Conservation (phyloP, 35 echinoderm and acorn worm genomes). For the Amphiura filiformis region DNA sequence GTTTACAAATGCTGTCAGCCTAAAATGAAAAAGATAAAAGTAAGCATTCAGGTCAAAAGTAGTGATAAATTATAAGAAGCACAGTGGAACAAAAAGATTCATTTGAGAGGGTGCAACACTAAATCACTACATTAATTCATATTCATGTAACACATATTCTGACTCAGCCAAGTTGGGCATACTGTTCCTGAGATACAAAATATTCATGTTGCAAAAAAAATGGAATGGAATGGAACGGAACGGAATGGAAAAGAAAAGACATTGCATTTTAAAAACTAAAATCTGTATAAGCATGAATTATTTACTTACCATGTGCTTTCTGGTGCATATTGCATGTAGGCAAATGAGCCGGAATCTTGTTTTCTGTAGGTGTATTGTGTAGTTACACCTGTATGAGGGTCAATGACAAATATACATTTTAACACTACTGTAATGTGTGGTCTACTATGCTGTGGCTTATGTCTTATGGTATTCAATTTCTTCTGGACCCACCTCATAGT, state of each 20-base stretch:
- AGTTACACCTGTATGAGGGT: background rate
- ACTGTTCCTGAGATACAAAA: no score
- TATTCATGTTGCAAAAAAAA: no score
- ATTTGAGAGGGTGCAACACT: no score
- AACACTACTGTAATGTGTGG: no score
- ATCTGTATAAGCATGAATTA: background rate
- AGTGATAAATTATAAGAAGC: background rate
- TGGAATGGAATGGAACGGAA: background rate
- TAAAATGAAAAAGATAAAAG: slow-evolving; percentile 11
- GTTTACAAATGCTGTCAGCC: slow-evolving; percentile 91
- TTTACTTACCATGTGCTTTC: background rate
- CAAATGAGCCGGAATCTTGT: background rate
- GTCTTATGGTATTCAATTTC: no score
- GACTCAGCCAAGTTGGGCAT: no score
- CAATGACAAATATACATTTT: no score
- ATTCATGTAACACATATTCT: no score
- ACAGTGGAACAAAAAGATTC: background rate
- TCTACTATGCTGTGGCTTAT: no score
- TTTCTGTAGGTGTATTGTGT: background rate
- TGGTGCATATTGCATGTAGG: background rate
- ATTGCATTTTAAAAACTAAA: background rate
- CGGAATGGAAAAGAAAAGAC: background rate
- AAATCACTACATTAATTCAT: no score
- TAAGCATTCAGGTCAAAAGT: background rate
- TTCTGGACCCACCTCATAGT: no score